Conservation (phyloP, 2,113 vertebrate genomes). For the Raja brachyura region DNA sequence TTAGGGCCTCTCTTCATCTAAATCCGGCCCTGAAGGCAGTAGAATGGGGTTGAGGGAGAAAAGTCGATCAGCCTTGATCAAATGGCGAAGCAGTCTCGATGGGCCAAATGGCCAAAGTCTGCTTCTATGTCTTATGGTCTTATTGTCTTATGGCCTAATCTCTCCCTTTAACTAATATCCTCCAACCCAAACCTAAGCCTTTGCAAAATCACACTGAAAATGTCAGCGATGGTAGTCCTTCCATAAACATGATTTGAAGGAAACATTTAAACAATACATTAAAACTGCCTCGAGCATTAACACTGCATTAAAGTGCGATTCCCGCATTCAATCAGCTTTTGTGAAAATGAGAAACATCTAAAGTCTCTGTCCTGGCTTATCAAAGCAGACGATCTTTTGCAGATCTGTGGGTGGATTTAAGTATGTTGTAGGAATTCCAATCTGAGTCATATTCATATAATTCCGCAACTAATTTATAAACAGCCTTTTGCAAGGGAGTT, state of each 20-base stretch:
- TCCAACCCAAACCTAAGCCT: background rate
- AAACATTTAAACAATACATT: background rate
- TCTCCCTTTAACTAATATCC: no score
- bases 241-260: conserved; percentile 5
- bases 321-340: background rate
- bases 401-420: conserved; percentile 11
- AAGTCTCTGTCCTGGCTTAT: background rate
- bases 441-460: background rate
- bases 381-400: background rate
- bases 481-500: background rate
- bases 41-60: no score
- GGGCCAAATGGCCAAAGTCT: no score
- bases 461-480: background rate
- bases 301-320: background rate
- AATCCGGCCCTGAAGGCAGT: no score
- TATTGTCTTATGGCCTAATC: no score
- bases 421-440: background rate
- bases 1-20: no score
- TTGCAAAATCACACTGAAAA: background rate
- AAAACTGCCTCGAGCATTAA: conserved; percentile 13
- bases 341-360: background rate
- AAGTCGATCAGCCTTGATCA: no score
- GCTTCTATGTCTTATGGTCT: no score
- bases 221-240: background rate
- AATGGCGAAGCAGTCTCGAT: no score